Conservation (phyloP, 2,797 vertebrate genomes). For the Catostomus latipinnis region DNA sequence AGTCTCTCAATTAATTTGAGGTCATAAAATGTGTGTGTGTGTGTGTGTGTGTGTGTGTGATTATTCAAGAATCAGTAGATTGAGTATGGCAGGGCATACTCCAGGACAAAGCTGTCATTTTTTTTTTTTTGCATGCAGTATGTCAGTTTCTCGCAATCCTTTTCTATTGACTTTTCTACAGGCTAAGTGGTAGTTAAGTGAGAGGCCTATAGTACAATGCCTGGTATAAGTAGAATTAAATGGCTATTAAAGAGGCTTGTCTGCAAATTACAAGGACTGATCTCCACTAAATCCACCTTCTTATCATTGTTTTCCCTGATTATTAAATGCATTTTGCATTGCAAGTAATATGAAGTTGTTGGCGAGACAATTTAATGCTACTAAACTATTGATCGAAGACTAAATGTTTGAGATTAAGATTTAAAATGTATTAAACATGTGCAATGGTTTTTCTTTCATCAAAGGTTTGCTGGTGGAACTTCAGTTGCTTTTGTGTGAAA, state of each 20-base stretch:
- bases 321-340: constrained; percentile 7
- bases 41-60: too few relatives aligned
- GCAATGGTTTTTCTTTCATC: neutral
- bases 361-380: neutral
- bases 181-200: neutral
- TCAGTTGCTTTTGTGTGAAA: neutral
- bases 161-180: too few relatives aligned
- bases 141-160: too few relatives aligned
- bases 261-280: constrained; percentile 8
- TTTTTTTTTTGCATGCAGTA: too few relatives aligned
- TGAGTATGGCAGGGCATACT: too few relatives aligned
- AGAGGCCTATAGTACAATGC: neutral
- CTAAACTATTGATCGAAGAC: neutral
- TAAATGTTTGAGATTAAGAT: neutral
- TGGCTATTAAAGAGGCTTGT: constrained; percentile 9
- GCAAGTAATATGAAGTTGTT: neutral
- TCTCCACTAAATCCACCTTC: constrained; percentile 10
- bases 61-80: too few relatives aligned
- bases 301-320: constrained; percentile 6
- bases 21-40: too few relatives aligned
- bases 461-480: neutral
- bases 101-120: too few relatives aligned
- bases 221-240: constrained; percentile 16
- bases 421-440: neutral
- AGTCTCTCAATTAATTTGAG: too few relatives aligned